These are phyloP conservation scores for Adelognathus sp. DNA, from an alignment of 2,888 invertebrate genomes.

Conservation along the genomic window DNA sequence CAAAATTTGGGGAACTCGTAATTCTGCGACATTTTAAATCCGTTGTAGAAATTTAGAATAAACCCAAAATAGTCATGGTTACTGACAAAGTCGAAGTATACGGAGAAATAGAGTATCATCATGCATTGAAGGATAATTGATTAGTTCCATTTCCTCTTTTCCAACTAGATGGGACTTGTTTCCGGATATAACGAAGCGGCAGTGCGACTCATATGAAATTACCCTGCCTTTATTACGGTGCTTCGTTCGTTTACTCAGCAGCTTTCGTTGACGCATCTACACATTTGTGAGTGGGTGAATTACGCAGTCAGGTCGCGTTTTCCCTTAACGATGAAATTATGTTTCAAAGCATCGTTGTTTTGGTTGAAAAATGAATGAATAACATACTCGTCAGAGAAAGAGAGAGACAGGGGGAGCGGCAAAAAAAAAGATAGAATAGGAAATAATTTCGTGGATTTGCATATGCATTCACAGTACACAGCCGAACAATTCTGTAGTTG, in stretches of 20 bases:
- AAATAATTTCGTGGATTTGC: conserved; percentile 49
- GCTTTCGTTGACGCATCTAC: not conserved
- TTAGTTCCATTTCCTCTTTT: not conserved
- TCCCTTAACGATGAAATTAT: conserved; percentile 6
- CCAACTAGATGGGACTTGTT: not conserved
- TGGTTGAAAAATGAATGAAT: conserved; percentile 20
- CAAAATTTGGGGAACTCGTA: too few species aligned
- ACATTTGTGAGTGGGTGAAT: not conserved
- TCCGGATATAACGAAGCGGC: not conserved
- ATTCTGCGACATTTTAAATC: too few species aligned
- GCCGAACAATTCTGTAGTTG: conserved; percentile 8
- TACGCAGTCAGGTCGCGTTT: conserved; percentile 12
- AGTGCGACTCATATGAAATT: not conserved
- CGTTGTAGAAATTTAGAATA: too few species aligned
- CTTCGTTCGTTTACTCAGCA: not conserved
- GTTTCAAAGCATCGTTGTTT: conserved; percentile 4
- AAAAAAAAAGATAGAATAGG: conserved; percentile 32
- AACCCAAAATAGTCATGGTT: too few species aligned
- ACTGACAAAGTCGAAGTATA: too few species aligned
- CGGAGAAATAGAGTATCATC: not conserved
- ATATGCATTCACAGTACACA: conserved; percentile 13
- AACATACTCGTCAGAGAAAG: not conserved
- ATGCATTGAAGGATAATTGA: not conserved
- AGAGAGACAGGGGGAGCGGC: not conserved
- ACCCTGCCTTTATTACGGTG: not conserved